Percentiles rank a stretch among this genome's conserved stretches.
Conservation (phyloP, 1,140 invertebrate species). For the Cydia splendana region DNA sequence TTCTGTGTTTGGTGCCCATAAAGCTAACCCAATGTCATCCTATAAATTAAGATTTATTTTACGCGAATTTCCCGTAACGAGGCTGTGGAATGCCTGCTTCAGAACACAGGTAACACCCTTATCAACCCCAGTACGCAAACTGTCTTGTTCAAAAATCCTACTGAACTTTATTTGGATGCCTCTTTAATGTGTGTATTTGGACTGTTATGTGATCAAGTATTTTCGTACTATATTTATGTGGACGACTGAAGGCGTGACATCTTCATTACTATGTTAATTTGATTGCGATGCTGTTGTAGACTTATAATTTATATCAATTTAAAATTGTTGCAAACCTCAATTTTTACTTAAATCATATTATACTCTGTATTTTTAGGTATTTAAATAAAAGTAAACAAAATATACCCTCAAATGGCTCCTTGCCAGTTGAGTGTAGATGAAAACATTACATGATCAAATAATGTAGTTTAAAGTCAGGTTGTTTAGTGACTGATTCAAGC, state of each 20-base stretch:
- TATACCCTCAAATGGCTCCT: too few relatives aligned
- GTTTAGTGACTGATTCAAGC: too few relatives aligned
- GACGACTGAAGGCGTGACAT: background rate
- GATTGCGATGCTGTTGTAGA: background rate
- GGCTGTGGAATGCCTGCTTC: conserved; percentile 63
- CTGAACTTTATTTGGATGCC: background rate
- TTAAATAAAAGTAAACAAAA: too few relatives aligned
- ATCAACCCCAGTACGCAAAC: background rate
- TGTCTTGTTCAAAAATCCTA: background rate
- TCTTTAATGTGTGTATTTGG: background rate
- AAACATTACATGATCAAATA: too few relatives aligned
- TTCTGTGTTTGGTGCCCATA: conserved; percentile 35
- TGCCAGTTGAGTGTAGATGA: too few relatives aligned
- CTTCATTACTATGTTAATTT: background rate
- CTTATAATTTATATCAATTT: background rate
- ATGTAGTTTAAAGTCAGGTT: too few relatives aligned
- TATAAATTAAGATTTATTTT: conserved; percentile 44
- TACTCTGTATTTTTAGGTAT: too few relatives aligned
- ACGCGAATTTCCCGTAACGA: conserved; percentile 53
- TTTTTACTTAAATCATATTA: too few relatives aligned
- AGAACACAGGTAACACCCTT: conserved; percentile 42
- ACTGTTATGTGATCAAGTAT: background rate
- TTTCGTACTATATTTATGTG: background rate
- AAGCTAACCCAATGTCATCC: conserved; percentile 35
- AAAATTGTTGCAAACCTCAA: too few relatives aligned